Evolutionary conservation across 1,140 invertebrate species (phyloP).

Genomic region (Caerostris extrusa): DNA sequence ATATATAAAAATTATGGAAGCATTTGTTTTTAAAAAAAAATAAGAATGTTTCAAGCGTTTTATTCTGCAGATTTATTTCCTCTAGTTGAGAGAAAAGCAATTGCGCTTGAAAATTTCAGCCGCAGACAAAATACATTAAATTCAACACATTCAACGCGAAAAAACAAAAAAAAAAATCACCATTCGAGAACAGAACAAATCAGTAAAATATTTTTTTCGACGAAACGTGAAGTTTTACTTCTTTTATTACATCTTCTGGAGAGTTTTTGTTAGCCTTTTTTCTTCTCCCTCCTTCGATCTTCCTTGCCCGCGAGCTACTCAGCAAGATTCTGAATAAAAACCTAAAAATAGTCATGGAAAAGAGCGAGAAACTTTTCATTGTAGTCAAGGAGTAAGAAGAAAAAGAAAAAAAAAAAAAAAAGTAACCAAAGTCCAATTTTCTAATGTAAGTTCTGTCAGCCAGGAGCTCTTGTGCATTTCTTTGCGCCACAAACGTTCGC

Average conservation of each 20-base stretch:
- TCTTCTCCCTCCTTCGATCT: not conserved
- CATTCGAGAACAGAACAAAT: not conserved
- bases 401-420: not conserved
- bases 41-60: not conserved
- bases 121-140: not conserved
- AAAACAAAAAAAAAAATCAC: not conserved
- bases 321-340: not conserved
- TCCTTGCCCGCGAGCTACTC: not conserved
- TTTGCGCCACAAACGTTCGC: not conserved
- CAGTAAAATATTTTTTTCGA: constrained; percentile 3
- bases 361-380: constrained; percentile 21
- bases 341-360: constrained; percentile 1
- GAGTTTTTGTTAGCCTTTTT: not conserved
- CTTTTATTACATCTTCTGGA: not conserved
- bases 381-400: not conserved
- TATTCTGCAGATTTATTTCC: not conserved
- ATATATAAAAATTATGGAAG: no score
- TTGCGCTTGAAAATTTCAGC: not conserved
- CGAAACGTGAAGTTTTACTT: not conserved
- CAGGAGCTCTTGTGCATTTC: constrained; percentile 15
- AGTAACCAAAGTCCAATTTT: constrained; percentile 34
- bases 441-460: constrained; percentile 41
- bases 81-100: not conserved
- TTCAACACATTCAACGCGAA: not conserved
- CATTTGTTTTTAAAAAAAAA: no score